phyloP scores from a whole-genome alignment of 2,888 invertebrate genomes.

The Euproctis similis region DNA sequence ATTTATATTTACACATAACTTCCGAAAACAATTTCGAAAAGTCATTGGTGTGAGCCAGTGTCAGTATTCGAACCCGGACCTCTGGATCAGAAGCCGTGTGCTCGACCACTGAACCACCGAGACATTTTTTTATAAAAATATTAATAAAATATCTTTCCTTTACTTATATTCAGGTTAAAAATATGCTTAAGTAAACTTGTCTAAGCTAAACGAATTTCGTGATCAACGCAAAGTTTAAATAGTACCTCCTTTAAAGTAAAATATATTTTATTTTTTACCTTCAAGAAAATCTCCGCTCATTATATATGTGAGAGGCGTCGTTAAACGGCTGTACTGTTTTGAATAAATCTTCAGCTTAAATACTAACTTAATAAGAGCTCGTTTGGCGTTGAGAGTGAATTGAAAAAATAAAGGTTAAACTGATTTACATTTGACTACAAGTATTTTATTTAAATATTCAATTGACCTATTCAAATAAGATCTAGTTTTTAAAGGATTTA shows the following conservation, averaged over 20 bases:
- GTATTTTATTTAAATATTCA: conserved; percentile 13
- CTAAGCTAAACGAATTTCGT: conserved; percentile 3
- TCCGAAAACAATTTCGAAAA: too few relatives aligned
- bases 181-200: too few relatives aligned
- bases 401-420: conserved; percentile 60
- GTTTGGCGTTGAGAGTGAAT: conserved; percentile 45
- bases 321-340: conserved; percentile 55
- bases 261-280: not conserved
- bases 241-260: not conserved
- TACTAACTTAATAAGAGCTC: conserved; percentile 61
- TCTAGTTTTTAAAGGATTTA: too few relatives aligned
- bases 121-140: too few relatives aligned
- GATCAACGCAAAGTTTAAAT: conserved; percentile 1
- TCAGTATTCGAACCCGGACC: too few relatives aligned
- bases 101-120: too few relatives aligned
- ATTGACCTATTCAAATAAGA: conserved; percentile 14
- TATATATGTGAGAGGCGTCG: conserved; percentile 43
- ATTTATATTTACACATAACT: too few relatives aligned
- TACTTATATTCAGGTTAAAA: too few relatives aligned
- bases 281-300: conserved; percentile 29
- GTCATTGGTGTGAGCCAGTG: too few relatives aligned
- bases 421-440: conserved; percentile 52
- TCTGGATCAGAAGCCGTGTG: too few relatives aligned
- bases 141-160: too few relatives aligned
- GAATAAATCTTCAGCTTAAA: conserved; percentile 62